Base-by-base conservation (phyloP, 2,113 vertebrate genomes). In the Etia nguti region DNA sequence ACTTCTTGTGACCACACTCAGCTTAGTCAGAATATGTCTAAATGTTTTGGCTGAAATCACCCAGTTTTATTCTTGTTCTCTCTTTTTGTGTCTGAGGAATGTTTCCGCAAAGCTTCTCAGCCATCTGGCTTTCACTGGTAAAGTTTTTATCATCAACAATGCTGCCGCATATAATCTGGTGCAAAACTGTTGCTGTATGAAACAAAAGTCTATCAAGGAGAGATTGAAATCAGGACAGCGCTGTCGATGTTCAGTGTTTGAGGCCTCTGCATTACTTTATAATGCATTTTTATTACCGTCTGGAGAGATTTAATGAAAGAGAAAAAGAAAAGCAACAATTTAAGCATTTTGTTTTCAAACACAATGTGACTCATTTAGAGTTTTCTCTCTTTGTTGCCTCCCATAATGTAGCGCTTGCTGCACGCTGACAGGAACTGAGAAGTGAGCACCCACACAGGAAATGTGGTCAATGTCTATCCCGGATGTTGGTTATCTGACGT, bases 391-490 rank as follows among this genome's bases (percentile, higher is more conserved):
- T 50, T 82, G 52, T 15, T 31, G 26, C 57, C 22, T 36, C 15
- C 16, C 2, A 3, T 41, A 41, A 59, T 81, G 46, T 2, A 83
- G 80, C 59, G 38, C n/a, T 85, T 89, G 13, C 60, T 79, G 90
- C 88, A 91, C 83, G 18, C 87, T 86, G 52, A 94, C 95, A 96
- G 96, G 93, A 96, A 96, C 90, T 90, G 89, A 92, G 83, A 94
- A 92, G 80, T 90, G 60, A 92, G 92, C 92, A 93, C 91, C 91
- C 92, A 91, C 86, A 92, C 91, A 95, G 95, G 95, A 96, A 95
- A 92, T 93, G 95, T 92, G 95, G 92, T 91, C 86, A 86, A 79
- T 56, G 84, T 93, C 82, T 85, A 80, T 94, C 82, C 88, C 93
- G 94, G 94, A 96, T 96, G 95, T 88, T 87, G 92, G 91, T 93